A percentile compares a stretch with the other conserved stretches of the same genome.
These are phyloP conservation scores for Lacanobia wlatinum DNA, from an alignment of 2,888 invertebrate genomes.

Conservation along the genomic window DNA sequence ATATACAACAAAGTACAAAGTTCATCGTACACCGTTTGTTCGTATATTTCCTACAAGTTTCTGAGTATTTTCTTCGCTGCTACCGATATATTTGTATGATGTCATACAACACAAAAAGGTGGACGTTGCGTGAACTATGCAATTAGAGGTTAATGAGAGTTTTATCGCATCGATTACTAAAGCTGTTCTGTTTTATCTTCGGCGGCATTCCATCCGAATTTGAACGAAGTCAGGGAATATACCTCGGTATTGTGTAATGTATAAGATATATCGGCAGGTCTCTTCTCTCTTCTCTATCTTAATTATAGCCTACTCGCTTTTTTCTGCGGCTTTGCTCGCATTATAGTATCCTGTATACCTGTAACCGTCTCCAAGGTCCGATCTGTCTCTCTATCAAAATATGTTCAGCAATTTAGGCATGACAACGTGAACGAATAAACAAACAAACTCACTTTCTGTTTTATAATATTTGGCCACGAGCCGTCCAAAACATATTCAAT, in stretches of 20 bases:
- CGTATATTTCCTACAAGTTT: not conserved
- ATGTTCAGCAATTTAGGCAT: too few relatives aligned
- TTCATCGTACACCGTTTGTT: not conserved
- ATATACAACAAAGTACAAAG: too few relatives aligned
- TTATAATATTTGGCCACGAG: not conserved
- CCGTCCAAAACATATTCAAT: not conserved
- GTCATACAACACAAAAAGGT: constrained; percentile 12
- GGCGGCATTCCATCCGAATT: not conserved
- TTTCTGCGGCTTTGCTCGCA: too few relatives aligned
- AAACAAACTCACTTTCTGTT: too few relatives aligned
- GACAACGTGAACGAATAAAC: too few relatives aligned
- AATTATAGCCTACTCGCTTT: too few relatives aligned
- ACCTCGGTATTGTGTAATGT: too few relatives aligned
- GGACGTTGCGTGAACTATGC: constrained; percentile 11
- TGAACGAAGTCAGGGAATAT: not conserved
- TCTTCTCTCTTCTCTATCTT: too few relatives aligned
- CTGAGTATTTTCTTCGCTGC: not conserved
- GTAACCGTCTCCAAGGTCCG: too few relatives aligned
- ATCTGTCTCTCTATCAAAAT: too few relatives aligned
- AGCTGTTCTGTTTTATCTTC: constrained; percentile 4
- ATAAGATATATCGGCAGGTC: too few relatives aligned
- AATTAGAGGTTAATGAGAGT: constrained; percentile 29
- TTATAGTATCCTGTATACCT: too few relatives aligned
- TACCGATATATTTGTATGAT: constrained; percentile 3
- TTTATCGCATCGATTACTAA: constrained; percentile 28